Base-by-base conservation (phyloP, 2,888 invertebrate genomes). In the Amblyteles armatorius region DNA sequence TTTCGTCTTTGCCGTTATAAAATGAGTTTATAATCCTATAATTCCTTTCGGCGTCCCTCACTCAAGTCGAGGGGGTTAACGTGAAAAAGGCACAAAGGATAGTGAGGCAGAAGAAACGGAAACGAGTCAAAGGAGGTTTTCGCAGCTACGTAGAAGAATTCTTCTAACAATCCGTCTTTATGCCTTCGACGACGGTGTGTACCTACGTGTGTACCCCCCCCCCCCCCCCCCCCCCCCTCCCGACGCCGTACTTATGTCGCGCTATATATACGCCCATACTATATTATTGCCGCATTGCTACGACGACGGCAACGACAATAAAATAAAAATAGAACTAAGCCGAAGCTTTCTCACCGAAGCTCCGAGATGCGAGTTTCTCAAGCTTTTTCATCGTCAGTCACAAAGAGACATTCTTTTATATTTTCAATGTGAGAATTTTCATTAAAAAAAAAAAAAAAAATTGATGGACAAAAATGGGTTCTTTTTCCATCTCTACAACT, bases 161-260 rank as follows among this genome's bases (percentile, higher is more conserved):
- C 83, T 86, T 86, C 86, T 88, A 87, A 88, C 87, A 87, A 88
- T 88, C 87, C 86, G 86, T 87, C 87, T 88, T 88, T 88, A 87
- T 88, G 87, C 87, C 87, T 83, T 63, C 86, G 86, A 44, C 44
- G 57, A 65, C 67, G 71, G 74, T 76, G 68, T 82, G 74, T 74
- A 78, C 78, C 78, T 78, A 65, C 40, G 68, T 79, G 79, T 69
- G 82, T 52, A 33, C 33, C 52, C 9, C 44, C 33, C 44, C 48
- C 26, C 26, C 26, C 26, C 26, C 3, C 26, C 2, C 44, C 33
- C 44, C 48, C 26, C 40, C 40, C 60, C 65, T 65, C 48, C 52
- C 55, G 40, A 60, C 72, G 63, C 71, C 67, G 48, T 77, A 82
- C 80, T 82, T 73, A 76, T 68, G 77, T 48, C 77, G 33, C 40